Evolutionary conservation across 2,113 vertebrate genomes (phyloP).

Genomic region (Alosa alosa): DNA sequence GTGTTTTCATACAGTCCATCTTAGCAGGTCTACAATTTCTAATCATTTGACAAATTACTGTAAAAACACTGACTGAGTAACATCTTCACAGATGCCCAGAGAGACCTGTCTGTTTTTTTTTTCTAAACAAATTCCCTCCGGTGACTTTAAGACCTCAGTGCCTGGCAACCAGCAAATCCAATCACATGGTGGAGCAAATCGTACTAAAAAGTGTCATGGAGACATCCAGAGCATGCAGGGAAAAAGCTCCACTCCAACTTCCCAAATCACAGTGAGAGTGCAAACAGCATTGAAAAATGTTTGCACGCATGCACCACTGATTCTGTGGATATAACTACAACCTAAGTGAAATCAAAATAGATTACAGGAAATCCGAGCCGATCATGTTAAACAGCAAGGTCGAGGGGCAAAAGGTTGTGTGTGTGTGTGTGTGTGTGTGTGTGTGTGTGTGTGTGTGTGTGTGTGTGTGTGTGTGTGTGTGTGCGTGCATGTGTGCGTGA

Average conservation of each 20-base stretch:
- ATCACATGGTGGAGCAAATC: not conserved
- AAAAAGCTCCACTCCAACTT: not conserved
- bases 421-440: conserved; percentile 11
- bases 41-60: no score
- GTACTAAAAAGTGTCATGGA: not conserved
- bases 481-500: no score
- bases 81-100: not conserved
- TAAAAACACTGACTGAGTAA: not conserved
- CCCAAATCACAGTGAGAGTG: not conserved
- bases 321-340: no score
- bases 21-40: not conserved
- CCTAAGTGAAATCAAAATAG: no score
- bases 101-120: not conserved
- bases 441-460: not conserved
- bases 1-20: not conserved
- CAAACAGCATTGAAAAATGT: no score
- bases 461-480: not conserved
- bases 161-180: conserved; percentile 21
- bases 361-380: no score
- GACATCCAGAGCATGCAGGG: not conserved
- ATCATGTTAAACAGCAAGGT: no score
- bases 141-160: not conserved
- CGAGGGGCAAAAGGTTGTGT: not conserved
- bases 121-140: conserved; percentile 1
- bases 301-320: not conserved